Percentiles rank a stretch among this genome's conserved stretches.
Evolutionary conservation across 1,140 invertebrate genomes (phyloP).

Genomic region (Drosophila sucinea): DNA sequence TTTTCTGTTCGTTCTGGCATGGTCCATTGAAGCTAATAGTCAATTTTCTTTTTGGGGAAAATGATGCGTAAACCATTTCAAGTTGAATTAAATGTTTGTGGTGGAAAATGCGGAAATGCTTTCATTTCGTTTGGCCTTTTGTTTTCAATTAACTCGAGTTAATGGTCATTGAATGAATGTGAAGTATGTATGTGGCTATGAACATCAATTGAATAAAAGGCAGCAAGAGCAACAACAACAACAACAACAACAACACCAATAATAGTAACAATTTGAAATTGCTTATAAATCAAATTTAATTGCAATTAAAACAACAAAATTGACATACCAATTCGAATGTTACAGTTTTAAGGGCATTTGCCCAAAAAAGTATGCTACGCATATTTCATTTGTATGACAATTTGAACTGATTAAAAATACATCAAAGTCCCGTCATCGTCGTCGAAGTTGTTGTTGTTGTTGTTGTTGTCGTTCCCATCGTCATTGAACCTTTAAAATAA

Average conservation of each 20-base stretch:
- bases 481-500: constrained; percentile 25
- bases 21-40: constrained; percentile 45
- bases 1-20: constrained; percentile 17
- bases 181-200: constrained; percentile 6
- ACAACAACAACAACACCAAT: neutral
- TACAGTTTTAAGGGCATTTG: neutral
- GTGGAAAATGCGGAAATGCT: constrained; percentile 41
- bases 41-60: constrained; percentile 44
- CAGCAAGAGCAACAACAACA: neutral
- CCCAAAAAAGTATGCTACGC: neutral
- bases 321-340: neutral
- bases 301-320: neutral
- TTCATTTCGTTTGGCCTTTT: constrained; percentile 34
- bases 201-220: constrained; percentile 4
- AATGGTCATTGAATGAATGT: constrained; percentile 43
- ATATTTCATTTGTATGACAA: neutral
- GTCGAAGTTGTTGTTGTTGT: no score
- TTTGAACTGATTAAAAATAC: constrained; percentile 36
- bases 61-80: constrained; percentile 70
- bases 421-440: constrained; percentile 26
- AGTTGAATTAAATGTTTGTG: constrained; percentile 59
- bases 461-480: neutral
- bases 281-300: constrained; percentile 15
- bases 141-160: constrained; percentile 54
- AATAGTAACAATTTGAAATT: constrained; percentile 1